Base-by-base conservation (phyloP, 2,888 invertebrate genomes). In the Lochmaea capreae region DNA sequence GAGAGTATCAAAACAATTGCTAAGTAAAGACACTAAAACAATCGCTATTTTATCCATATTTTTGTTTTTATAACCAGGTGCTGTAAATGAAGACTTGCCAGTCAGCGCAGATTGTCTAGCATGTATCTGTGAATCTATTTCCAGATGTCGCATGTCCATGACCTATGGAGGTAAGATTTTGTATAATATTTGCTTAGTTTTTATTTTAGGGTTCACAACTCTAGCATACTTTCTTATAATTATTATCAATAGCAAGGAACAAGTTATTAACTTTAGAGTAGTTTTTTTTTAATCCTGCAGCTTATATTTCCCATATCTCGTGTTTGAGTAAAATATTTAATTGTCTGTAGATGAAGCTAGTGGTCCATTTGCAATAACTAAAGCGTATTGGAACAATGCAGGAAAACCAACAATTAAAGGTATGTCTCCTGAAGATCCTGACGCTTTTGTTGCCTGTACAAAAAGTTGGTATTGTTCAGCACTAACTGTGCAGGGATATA, bases 41-140 rank as follows among this genome's bases (percentile, higher is more conserved):
- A 33, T 5, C 26, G 5, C 4, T 33, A 3, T 2, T 33, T 33
- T 33, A 33, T 33, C 26, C 4, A 33, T 5, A 33, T 4, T 33
- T 3, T 33, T 33, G 5, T 33, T 33, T 33, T 33, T 33, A 33
- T 33, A 33, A 33, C 26, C 8, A 54, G 52, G 52, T 54, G 16
- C 16, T 1, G 52, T 16, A 16, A 54, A 16, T 54, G 8, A 54
- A 54, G 8, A 54, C 8, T 18, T 54, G 6, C 52, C 52, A 54
- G 46, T 49, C 8, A n/a, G n/a, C 10, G 4, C n/a, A 54, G 16
- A 8, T 1, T 54, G 52, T 16, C 52, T 54, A 16, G 52, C 8
- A 54, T 54, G 52, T 54, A 54, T 54, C 1, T 54, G 52, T 54
- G 52, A 54, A 54, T 54, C 52, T 54, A 54, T 54, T n/a, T 54